These are phyloP conservation scores for Philhelius pedissequus DNA, from an alignment of 2,888 invertebrate species.

Conservation along the genomic window DNA sequence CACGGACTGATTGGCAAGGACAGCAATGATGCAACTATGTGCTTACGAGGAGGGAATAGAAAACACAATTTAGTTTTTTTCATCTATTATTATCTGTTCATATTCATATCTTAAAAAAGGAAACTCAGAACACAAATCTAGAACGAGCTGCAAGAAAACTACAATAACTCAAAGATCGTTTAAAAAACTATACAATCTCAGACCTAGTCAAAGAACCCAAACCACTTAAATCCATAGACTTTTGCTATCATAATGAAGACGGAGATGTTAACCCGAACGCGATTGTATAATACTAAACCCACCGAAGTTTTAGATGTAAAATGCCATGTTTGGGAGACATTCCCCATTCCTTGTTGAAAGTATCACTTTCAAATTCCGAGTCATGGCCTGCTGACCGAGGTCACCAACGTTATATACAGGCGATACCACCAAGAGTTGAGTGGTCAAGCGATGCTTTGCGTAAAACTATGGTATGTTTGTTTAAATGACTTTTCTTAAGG, in stretches of 20 bases:
- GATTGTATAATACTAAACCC: constrained; percentile 98
- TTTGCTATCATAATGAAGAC: constrained; percentile 98
- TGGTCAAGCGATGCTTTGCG: constrained; percentile 86
- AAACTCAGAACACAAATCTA: too few relatives aligned
- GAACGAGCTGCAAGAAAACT: too few relatives aligned
- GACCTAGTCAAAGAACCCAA: constrained; percentile 94
- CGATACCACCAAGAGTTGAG: constrained; percentile 95
- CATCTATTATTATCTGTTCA: too few relatives aligned
- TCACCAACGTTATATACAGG: constrained; percentile 92
- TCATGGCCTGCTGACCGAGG: constrained; percentile 98
- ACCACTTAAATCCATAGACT: constrained; percentile 96
- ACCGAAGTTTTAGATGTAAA: constrained; percentile 96
- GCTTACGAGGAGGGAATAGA: too few relatives aligned
- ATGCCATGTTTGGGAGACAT: constrained; percentile 97
- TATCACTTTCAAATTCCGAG: constrained; percentile 97
- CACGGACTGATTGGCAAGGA: too few relatives aligned
- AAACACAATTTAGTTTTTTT: too few relatives aligned
- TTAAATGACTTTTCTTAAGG: constrained; percentile 30
- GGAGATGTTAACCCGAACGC: constrained; percentile 97
- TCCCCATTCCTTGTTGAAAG: constrained; percentile 96
- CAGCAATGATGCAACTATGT: too few relatives aligned
- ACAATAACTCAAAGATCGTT: too few relatives aligned
- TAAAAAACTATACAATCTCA: too few relatives aligned
- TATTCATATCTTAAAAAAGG: too few relatives aligned
- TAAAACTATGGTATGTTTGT: constrained; percentile 87